Conservation (phyloP, 2,113 vertebrate species). For the Phycodurus eques region DNA sequence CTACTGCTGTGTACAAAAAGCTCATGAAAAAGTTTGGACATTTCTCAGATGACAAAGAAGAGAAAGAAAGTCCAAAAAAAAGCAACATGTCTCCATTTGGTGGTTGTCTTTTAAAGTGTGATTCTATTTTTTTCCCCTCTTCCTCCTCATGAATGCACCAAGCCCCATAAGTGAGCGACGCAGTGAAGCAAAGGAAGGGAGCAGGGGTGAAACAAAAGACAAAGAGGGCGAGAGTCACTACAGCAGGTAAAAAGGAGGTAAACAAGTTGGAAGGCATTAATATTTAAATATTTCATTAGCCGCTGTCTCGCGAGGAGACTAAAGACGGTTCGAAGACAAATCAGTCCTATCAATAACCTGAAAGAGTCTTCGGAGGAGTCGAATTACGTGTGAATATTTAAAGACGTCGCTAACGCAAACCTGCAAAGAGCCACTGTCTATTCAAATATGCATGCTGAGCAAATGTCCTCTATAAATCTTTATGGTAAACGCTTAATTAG, state of each 20-base stretch:
- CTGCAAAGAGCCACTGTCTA: conserved; percentile 13
- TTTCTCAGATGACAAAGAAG: not conserved
- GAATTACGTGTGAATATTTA: conserved; percentile 41
- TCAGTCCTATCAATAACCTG: conserved; percentile 48
- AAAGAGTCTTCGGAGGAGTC: conserved; percentile 29
- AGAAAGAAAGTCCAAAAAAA: not conserved
- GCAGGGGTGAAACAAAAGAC: conserved; percentile 34
- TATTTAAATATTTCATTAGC: conserved; percentile 76
- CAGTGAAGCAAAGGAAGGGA: conserved; percentile 18
- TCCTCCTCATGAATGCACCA: conserved; percentile 53
- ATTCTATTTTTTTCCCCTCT: conserved; percentile 12
- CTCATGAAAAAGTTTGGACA: not conserved
- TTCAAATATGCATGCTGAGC: conserved; percentile 29
- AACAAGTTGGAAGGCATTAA: conserved; percentile 68
- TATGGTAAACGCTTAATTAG: conserved; percentile 4
- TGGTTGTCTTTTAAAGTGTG: conserved; percentile 12
- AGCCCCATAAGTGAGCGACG: conserved; percentile 23
- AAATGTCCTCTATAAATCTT: conserved; percentile 8
- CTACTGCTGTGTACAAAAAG: no score
- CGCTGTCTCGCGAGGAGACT: conserved; percentile 51
- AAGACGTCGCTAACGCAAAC: conserved; percentile 22
- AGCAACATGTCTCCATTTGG: conserved; percentile 13
- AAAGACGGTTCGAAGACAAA: conserved; percentile 58
- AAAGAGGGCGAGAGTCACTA: conserved; percentile 18
- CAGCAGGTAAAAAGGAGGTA: conserved; percentile 34